A percentile compares a stretch with the other conserved stretches of the same genome.
These are phyloP conservation scores for Aphelocoma coerulescens DNA, from an alignment of 2,113 vertebrate species.

Conservation along the genomic window DNA sequence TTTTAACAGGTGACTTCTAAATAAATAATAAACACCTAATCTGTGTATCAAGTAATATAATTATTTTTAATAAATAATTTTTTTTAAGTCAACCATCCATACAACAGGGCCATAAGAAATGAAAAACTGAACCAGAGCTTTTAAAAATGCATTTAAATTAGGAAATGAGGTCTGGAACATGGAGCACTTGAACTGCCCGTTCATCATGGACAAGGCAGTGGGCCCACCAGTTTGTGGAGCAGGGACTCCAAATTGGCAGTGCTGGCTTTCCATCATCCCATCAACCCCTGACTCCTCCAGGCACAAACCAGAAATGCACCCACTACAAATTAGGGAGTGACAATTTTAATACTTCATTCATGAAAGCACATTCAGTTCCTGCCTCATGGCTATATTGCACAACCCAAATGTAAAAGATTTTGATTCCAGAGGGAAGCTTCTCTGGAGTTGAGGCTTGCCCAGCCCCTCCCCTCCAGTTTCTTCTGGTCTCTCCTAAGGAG, in stretches of 20 bases:
- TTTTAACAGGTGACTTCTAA: background rate
- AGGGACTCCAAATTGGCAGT: background rate
- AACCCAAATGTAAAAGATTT: background rate
- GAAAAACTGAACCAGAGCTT: background rate
- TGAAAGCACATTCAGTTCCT: background rate
- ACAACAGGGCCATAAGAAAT: background rate
- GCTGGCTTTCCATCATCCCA: background rate
- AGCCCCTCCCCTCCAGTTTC: background rate
- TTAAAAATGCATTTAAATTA: background rate
- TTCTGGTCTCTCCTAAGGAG: background rate
- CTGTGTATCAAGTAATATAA: background rate
- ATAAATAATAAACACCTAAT: background rate
- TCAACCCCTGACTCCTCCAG: constrained; percentile 19
- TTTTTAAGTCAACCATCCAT: background rate
- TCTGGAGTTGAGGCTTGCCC: background rate
- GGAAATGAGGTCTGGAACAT: constrained; percentile 9
- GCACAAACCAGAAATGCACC: background rate
- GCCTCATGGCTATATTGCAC: background rate
- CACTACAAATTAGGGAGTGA: background rate
- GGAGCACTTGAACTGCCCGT: background rate
- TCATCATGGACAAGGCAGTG: background rate
- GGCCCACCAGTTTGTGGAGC: background rate
- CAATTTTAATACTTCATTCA: background rate
- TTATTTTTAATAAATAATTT: background rate
- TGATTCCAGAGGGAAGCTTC: background rate